These are phyloP conservation scores for Pachyrhynchus sulphureomaculatus DNA, from an alignment of 1,140 invertebrate genomes.

Conservation along the genomic window DNA sequence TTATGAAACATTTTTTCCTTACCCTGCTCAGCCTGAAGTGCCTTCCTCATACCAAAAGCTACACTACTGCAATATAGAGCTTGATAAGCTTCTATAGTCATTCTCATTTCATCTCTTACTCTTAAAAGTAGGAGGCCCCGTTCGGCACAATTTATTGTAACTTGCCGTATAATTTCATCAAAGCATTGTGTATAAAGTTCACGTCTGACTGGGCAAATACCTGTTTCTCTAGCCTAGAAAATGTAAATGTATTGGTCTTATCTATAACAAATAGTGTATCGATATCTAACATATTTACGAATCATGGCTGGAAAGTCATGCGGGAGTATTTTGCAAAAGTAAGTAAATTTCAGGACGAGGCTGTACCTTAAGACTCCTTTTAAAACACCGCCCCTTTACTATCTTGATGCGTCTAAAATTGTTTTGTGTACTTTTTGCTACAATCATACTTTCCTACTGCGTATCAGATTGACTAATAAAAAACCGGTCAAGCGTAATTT, in stretches of 20 bases:
- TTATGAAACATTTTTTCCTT: no score
- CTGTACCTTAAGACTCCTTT: no score
- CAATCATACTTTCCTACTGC: no score
- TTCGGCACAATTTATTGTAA: slow-evolving; percentile 97
- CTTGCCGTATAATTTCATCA: slow-evolving; percentile 91
- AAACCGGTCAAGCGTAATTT: no score
- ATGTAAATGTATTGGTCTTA: neutral
- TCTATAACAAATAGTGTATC: neutral
- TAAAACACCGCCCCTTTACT: no score
- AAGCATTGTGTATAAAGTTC: slow-evolving; percentile 97
- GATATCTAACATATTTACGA: no score
- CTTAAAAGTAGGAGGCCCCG: slow-evolving; percentile 89
- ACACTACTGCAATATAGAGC: slow-evolving; percentile 96
- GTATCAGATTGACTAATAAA: no score
- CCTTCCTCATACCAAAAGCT: slow-evolving; percentile 97
- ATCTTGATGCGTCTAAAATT: no score
- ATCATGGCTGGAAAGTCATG: no score
- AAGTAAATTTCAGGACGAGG: no score
- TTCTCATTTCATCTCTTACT: slow-evolving; percentile 91
- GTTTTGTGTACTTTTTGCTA: no score
- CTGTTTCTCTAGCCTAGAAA: slow-evolving; percentile 81
- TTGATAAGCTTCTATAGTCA: slow-evolving; percentile 94
- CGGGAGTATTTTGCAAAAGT: no score
- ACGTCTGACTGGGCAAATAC: slow-evolving; percentile 91
- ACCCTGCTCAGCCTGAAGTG: slow-evolving; percentile 78